These are phyloP conservation scores for Choloepus hoffmanni DNA, from an alignment of 2,113 vertebrate genomes.

Conservation along the genomic window DNA sequence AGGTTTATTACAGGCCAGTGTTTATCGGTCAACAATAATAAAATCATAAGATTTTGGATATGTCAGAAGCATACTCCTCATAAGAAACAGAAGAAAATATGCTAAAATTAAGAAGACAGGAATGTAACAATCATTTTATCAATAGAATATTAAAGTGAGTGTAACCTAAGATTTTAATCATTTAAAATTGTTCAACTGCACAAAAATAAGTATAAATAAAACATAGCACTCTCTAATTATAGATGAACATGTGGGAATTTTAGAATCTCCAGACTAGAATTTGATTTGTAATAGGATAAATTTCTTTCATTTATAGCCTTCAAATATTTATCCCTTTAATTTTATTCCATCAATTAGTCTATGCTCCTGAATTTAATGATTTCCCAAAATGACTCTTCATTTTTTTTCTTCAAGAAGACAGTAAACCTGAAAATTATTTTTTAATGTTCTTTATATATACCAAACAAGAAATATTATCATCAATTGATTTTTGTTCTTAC, in stretches of 20 bases:
- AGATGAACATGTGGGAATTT: neutral
- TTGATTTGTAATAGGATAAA: neutral
- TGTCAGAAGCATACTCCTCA: neutral
- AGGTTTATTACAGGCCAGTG: neutral
- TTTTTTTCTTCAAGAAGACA: neutral
- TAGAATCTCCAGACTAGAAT: neutral
- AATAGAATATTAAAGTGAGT: neutral
- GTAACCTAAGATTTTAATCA: neutral
- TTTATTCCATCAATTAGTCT: neutral
- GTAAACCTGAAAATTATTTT: neutral
- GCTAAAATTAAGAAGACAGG: neutral
- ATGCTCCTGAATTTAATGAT: neutral
- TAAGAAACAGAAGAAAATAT: neutral
- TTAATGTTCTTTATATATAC: neutral
- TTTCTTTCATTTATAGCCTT: slow-evolving; percentile 31
- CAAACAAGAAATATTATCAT: neutral
- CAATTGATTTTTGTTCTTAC: neutral
- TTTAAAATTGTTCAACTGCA: neutral
- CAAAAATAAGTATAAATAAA: slow-evolving; percentile 21
- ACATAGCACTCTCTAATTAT: neutral
- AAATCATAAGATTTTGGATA: neutral
- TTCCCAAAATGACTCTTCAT: neutral
- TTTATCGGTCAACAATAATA: neutral
- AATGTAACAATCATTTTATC: neutral
- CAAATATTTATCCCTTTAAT: neutral